Percentiles rank a stretch among this genome's conserved stretches.
These are phyloP conservation scores for Steinernema khuongi DNA, from an alignment of 1,140 invertebrate genomes.

Conservation along the genomic window DNA sequence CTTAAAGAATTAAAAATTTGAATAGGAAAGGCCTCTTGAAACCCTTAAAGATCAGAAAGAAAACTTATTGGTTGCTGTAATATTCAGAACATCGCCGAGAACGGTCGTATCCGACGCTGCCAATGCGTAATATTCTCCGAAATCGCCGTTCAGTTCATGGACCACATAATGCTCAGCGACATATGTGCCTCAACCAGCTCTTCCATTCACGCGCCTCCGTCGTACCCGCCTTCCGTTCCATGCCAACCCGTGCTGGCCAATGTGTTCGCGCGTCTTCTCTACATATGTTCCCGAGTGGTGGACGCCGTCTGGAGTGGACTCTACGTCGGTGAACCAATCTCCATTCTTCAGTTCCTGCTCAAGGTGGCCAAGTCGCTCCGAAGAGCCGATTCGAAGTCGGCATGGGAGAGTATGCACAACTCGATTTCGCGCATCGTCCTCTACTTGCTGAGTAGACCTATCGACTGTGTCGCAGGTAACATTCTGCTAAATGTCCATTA, in stretches of 20 bases:
- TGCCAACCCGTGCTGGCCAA: neutral
- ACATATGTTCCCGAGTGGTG: slow-evolving; percentile 81
- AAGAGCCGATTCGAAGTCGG: slow-evolving; percentile 26
- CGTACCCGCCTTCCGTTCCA: neutral
- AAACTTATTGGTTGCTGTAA: too few relatives aligned
- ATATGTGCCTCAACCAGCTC: slow-evolving; percentile 27
- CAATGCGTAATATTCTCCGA: slow-evolving; percentile 12
- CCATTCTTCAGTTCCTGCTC: slow-evolving; percentile 59
- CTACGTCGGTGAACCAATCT: slow-evolving; percentile 55
- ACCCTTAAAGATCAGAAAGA: too few relatives aligned
- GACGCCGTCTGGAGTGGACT: slow-evolving; percentile 92
- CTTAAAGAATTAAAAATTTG: neutral
- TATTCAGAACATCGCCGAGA: slow-evolving; percentile 28
- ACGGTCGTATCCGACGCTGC: neutral
- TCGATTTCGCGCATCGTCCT: slow-evolving; percentile 88
- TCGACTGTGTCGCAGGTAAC: slow-evolving; percentile 67
- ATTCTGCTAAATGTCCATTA: slow-evolving; percentile 62
- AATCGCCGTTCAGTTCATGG: slow-evolving; percentile 54
- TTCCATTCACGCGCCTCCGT: neutral
- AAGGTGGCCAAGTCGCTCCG: slow-evolving; percentile 36
- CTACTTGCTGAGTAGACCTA: slow-evolving; percentile 81
- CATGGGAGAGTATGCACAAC: slow-evolving; percentile 62
- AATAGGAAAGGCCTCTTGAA: too few relatives aligned
- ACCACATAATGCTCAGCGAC: slow-evolving; percentile 64
- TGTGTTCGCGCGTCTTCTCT: slow-evolving; percentile 68